Conservation (phyloP, 2,888 invertebrate genomes). For the Cryptocheilus praepositus region DNA sequence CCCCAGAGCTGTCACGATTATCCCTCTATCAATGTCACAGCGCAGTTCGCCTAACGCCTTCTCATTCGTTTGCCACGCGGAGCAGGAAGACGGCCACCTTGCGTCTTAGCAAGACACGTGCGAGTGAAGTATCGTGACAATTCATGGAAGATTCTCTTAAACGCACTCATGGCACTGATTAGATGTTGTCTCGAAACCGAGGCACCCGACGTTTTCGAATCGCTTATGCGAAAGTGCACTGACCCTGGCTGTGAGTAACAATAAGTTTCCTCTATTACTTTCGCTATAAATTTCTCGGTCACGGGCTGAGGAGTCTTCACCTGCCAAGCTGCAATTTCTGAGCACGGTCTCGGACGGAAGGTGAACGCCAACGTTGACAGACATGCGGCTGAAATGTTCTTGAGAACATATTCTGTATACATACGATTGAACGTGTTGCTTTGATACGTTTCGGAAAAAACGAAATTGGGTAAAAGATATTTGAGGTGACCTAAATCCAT, state of each 20-base stretch:
- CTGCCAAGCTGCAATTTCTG: no score
- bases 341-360: no score
- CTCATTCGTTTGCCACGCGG: background rate
- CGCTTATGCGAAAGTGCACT: conserved; percentile 86
- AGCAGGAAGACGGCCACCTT: background rate
- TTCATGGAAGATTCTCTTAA: background rate
- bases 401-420: no score
- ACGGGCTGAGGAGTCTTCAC: no score
- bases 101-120: background rate
- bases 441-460: no score
- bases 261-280: background rate
- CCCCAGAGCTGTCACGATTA: no score
- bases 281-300: no score
- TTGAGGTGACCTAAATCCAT: no score
- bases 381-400: no score
- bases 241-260: conserved; percentile 87
- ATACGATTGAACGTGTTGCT: no score
- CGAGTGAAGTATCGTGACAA: background rate
- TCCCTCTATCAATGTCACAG: background rate
- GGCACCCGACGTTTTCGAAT: conserved; percentile 84
- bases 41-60: background rate
- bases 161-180: conserved; percentile 80
- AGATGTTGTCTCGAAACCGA: conserved; percentile 89
- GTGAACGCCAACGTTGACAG: no score
- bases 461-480: no score